These are phyloP conservation scores for Aphelinus certus DNA, from an alignment of 1,140 invertebrate species.

Conservation along the genomic window DNA sequence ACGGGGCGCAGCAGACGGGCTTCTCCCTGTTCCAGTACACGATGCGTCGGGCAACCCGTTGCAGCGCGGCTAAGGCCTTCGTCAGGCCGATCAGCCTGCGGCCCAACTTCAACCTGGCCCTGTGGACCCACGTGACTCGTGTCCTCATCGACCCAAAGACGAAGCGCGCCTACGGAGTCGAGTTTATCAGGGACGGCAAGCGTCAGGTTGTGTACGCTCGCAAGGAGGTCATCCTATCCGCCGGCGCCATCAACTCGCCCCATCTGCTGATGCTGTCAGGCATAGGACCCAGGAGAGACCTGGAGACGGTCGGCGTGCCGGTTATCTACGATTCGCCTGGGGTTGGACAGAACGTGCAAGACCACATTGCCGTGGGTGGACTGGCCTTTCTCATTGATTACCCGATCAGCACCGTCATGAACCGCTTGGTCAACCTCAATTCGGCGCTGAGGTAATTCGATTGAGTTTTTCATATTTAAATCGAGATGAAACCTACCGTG, in stretches of 20 bases:
- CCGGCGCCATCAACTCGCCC: conserved; percentile 80
- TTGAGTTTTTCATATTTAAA: background rate
- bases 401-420: conserved; percentile 79
- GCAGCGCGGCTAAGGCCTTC: conserved; percentile 84
- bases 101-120: conserved; percentile 77
- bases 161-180: conserved; percentile 79
- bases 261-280: conserved; percentile 89
- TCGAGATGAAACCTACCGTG: too few relatives aligned
- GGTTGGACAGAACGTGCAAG: conserved; percentile 83
- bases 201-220: conserved; percentile 74
- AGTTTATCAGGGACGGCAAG: conserved; percentile 76
- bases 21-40: conserved; percentile 85
- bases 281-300: conserved; percentile 77
- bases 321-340: conserved; percentile 78
- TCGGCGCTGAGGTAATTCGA: conserved; percentile 67
- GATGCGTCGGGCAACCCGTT: conserved; percentile 80
- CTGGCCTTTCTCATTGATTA: conserved; percentile 83
- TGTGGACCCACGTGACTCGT: conserved; percentile 81
- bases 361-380: conserved; percentile 84
- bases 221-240: conserved; percentile 82
- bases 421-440: conserved; percentile 80
- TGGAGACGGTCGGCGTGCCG: conserved; percentile 73
- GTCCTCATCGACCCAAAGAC: conserved; percentile 77
- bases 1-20: conserved; percentile 83
- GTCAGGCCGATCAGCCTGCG: conserved; percentile 78